These are phyloP conservation scores for Argentina silus DNA, from an alignment of 2,797 vertebrate species.

Conservation along the genomic window DNA sequence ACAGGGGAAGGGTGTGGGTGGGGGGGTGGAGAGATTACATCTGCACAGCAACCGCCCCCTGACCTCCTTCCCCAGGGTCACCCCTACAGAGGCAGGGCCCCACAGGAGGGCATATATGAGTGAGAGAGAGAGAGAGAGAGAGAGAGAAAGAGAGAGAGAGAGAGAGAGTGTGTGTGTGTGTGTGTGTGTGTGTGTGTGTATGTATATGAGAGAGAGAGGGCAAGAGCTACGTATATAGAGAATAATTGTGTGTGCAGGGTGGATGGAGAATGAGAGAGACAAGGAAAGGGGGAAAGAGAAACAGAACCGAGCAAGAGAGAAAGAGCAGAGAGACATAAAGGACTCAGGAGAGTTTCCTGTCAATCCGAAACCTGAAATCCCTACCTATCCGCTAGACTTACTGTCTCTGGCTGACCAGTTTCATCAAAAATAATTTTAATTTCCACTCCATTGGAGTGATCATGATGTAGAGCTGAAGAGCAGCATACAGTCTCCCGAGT, in stretches of 20 bases:
- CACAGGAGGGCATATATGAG: neutral
- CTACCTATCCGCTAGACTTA: neutral
- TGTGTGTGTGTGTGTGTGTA: constrained; percentile 38
- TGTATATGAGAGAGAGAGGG: constrained; percentile 32
- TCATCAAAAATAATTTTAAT: neutral
- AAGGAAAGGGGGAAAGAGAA: neutral
- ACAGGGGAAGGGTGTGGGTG: constrained; percentile 42
- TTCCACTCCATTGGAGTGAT: neutral
- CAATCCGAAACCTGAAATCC: neutral
- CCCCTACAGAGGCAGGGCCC: neutral
- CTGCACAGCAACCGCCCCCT: constrained; percentile 21
- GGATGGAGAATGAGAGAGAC: neutral
- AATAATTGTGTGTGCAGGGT: neutral
- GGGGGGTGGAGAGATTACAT: constrained; percentile 35
- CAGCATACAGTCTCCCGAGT: neutral
- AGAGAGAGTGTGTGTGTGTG: constrained; percentile 41
- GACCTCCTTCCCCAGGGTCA: constrained; percentile 8
- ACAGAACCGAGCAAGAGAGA: too few species aligned
- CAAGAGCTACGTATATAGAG: neutral
- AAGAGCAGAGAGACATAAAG: neutral
- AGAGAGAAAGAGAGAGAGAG: constrained; percentile 2
- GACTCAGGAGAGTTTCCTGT: neutral
- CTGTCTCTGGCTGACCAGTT: neutral
- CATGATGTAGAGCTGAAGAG: neutral
- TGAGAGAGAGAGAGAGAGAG: constrained; percentile 5